Base-by-base conservation (phyloP, 2,113 vertebrate species). In the Entomyzon cyanotis region DNA sequence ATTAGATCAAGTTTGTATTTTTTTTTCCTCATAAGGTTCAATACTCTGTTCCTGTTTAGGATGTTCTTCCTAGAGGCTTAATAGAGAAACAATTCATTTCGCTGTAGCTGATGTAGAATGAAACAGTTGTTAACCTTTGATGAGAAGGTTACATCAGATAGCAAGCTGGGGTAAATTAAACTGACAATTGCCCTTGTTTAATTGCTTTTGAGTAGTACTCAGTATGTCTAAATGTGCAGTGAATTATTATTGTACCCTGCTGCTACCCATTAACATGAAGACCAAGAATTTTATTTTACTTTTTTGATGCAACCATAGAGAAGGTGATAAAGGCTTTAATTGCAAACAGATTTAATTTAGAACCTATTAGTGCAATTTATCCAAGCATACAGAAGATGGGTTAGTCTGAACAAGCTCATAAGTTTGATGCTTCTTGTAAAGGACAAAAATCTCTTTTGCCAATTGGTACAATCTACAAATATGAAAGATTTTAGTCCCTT, bases 281-380 rank as follows among this genome's bases (percentile, higher is more conserved):
- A 90, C 59, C 60, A 64, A 74, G 65, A 87, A 85, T 88, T 84
- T 86, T 91, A 83, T 89, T 60, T 95, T 77, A 84, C 60, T 25
- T 84, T 56, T 93, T 85, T 74, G 15, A 62, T 62, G 58, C 49
- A 86, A 55, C 65, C 50, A 39, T 56, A 78, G 80, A 97, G 79
- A 95, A 52, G 77, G 73, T 83, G 76, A 80, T 94, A 97, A 95
- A 96, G 94, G 88, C 67, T 95, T 96, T 97, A 89, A 97, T 94
- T 94, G 53, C 56, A 92, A 86, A 77, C 35, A 90, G 64, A 91
- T 58, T 93, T 90, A 74, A 96, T 89, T 90, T 83, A 53, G 56
- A 84, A 86, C 80, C 93, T 95, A 93, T 95, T 94, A 94, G 86
- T 42, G 71, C 31, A 55, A 78, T 89, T 94, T 81, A 91, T 39